These are phyloP conservation scores for Gymnodraco acuticeps DNA, from an alignment of 2,797 vertebrate genomes.

Conservation along the genomic window DNA sequence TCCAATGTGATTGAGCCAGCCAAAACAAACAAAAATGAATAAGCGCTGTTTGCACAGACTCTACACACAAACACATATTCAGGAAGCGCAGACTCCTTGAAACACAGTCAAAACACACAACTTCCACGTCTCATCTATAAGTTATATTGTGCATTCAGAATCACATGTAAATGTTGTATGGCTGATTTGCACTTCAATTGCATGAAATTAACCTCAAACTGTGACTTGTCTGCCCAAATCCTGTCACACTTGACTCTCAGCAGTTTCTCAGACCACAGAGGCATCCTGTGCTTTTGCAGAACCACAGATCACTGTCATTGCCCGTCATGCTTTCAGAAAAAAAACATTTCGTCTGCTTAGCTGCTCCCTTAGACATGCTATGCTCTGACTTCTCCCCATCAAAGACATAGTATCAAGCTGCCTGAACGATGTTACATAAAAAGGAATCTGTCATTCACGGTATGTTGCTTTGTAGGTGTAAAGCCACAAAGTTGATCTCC, in stretches of 20 bases:
- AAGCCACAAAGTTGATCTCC: constrained; percentile 34
- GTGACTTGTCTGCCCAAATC: neutral
- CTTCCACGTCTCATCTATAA: neutral
- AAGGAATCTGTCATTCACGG: constrained; percentile 13
- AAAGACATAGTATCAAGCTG: neutral
- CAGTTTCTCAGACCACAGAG: constrained; percentile 17
- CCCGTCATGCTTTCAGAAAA: neutral
- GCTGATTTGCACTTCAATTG: neutral
- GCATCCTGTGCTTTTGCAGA: neutral
- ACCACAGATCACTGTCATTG: constrained; percentile 40
- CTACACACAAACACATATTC: neutral
- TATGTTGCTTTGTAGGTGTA: constrained; percentile 18
- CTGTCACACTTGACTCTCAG: neutral
- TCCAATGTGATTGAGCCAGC: constrained; percentile 4
- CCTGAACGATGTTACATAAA: constrained; percentile 2
- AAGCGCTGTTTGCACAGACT: neutral
- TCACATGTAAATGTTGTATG: neutral
- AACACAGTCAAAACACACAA: neutral
- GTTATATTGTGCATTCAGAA: neutral
- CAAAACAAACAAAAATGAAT: neutral
- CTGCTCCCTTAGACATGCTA: neutral
- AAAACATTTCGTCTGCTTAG: neutral
- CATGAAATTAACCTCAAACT: neutral
- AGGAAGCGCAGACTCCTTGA: neutral
- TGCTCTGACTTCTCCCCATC: constrained; percentile 5